A percentile compares a stretch with the other conserved stretches of the same genome.
Evolutionary conservation across 2,888 invertebrate species (phyloP).

Genomic region (Sinelater perroti): DNA sequence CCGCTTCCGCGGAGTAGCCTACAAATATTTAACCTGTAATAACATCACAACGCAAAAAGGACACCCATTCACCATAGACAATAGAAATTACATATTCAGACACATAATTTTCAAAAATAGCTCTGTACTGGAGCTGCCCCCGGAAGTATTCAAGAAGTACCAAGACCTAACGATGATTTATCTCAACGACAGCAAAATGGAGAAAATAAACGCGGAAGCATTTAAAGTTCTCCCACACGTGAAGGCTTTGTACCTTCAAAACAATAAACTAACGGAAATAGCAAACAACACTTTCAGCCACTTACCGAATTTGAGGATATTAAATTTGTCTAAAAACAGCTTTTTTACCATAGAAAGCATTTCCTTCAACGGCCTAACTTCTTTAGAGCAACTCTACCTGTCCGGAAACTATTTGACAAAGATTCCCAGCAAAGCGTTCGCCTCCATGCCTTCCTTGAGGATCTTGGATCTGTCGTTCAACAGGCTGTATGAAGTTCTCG

Average conservation of each 20-base stretch:
- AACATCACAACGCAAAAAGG: background rate
- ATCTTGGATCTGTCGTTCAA: constrained; percentile 20
- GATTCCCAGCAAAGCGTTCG: background rate
- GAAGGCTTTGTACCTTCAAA: constrained; percentile 4
- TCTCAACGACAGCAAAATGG: constrained; percentile 8
- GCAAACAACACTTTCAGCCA: background rate
- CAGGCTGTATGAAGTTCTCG: constrained; percentile 7
- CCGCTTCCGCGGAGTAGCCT: too few species aligned
- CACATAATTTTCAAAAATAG: background rate
- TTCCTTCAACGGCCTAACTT: constrained; percentile 1
- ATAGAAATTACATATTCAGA: background rate
- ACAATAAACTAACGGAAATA: constrained; percentile 4
- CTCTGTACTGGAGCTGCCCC: background rate
- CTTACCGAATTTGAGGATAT: constrained; percentile 11
- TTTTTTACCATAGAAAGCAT: background rate
- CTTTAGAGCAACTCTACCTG: constrained; percentile 20
- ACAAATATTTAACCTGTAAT: background rate
- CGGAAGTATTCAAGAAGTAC: background rate
- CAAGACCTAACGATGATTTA: background rate
- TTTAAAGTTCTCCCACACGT: constrained; percentile 1
- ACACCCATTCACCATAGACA: background rate
- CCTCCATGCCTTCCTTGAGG: background rate
- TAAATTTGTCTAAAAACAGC: constrained; percentile 24
- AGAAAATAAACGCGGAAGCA: background rate
- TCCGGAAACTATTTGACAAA: background rate